Evolutionary conservation across 2,797 vertebrate genomes (phyloP).

Genomic region (Lacerta agilis): DNA sequence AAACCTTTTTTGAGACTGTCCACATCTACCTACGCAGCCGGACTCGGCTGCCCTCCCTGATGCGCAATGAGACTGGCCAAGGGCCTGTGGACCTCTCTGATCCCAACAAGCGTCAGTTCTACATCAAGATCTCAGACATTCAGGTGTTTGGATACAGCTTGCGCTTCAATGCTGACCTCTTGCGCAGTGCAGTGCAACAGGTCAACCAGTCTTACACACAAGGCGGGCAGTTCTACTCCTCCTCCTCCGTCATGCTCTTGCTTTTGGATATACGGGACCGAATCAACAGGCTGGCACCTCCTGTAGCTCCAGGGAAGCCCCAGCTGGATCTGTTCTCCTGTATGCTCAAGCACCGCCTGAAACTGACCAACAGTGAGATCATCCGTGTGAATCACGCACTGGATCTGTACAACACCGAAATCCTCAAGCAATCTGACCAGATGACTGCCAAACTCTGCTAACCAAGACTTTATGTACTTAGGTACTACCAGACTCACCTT

Average conservation of each 20-base stretch:
- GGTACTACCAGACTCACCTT: constrained; percentile 64
- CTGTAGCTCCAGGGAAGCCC: constrained; percentile 93
- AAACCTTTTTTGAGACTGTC: constrained; percentile 99
- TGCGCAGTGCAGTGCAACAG: constrained; percentile 97
- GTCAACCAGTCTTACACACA: constrained; percentile 99
- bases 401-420: constrained; percentile 99
- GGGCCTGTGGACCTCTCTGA: constrained; percentile 96
- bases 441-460: constrained; percentile 99
- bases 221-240: constrained; percentile 96
- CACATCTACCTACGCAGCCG: constrained; percentile 99
- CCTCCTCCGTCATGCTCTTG: constrained; percentile 97
- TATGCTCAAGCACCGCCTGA: constrained; percentile 99
- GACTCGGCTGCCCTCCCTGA: constrained; percentile 91
- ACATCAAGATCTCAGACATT: constrained; percentile 98
- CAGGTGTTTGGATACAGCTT: constrained; percentile 98
- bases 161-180: constrained; percentile 94
- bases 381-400: constrained; percentile 97
- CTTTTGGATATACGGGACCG: constrained; percentile 98
- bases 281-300: constrained; percentile 96
- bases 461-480: constrained; percentile 77
- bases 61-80: constrained; percentile 95
- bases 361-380: constrained; percentile 98
- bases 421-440: constrained; percentile 98
- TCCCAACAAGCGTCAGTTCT: constrained; percentile 96
- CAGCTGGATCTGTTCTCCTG: constrained; percentile 99